A percentile compares a stretch with the other conserved stretches of the same genome.
phyloP scores from a whole-genome alignment of 2,113 vertebrate species.

The Epinephelus cyanopodus region DNA sequence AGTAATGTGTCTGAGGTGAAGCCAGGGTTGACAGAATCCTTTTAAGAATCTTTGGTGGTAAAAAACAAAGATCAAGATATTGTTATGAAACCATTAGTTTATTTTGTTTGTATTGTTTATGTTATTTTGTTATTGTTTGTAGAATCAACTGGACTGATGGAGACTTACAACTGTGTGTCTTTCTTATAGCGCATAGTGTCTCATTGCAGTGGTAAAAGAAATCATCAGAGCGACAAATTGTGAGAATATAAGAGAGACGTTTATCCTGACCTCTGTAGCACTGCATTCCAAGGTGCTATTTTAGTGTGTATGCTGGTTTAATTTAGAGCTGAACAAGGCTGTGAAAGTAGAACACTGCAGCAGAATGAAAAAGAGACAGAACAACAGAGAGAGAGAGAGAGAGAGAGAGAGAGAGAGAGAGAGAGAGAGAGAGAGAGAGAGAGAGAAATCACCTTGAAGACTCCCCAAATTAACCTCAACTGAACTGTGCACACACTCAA shows the following conservation, averaged over 20 bases:
- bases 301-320: constrained; percentile 43
- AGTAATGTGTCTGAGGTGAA: background rate
- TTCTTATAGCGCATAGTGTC: background rate
- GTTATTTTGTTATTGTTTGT: background rate
- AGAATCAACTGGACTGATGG: background rate
- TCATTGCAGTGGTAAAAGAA: background rate
- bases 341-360: constrained; percentile 68
- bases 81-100: no score
- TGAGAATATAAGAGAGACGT: background rate
- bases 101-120: background rate
- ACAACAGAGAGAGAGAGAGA: background rate
- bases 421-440: background rate
- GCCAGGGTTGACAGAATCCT: background rate
- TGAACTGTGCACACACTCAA: background rate
- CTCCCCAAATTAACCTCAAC: background rate
- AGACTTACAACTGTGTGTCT: background rate
- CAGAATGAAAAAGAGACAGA: background rate
- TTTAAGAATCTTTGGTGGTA: background rate
- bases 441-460: background rate
- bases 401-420: background rate
- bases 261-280: constrained; percentile 2
- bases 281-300: constrained; percentile 53
- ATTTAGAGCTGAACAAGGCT: constrained; percentile 45
- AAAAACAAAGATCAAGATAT: background rate
- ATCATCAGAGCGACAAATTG: background rate